Evolutionary conservation across 2,113 vertebrate genomes (phyloP), one percentile per base, ranked within the genome.

Genomic region (Aleadryas rufinucha): DNA sequence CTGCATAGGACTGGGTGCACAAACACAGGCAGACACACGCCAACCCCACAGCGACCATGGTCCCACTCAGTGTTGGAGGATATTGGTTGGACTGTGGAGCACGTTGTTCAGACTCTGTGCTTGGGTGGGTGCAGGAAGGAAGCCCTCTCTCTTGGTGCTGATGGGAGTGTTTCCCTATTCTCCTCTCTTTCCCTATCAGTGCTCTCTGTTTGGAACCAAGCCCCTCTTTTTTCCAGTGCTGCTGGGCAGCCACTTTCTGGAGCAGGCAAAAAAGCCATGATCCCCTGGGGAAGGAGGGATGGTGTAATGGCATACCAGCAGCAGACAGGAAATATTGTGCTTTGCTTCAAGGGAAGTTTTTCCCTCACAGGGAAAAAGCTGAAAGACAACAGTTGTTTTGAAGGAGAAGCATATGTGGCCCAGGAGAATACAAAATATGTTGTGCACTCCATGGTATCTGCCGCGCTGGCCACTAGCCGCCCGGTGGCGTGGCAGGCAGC

Each of bases 1-100:
- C 79, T 42, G 33, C 17, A 1, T 2, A 60, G 69, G 45, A 68
- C 52, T 0, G 0, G 7, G 18, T 27, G 53, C 26, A 57, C 12
- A 11, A 8, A 15, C 15, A 16, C 28, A 52, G 41, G 20, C 54
- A 78, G 82, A 52, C 24, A 22, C 23, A 3, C 3, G 11, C 14
- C 24, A 82, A n/a, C 26, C 28, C 37, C 0, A 0, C 28, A 39
- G 52, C 45, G 4, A 52, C 47, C 26, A 8, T 0, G 15, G 44
- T 49, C 39, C 42, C 33, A 14, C 26, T 54, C 16, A 9, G 21
- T 12, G 19, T 1, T 24, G 39, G n/a, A 11, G 22, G 31, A 14
- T 33, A 14, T 15, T 65, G 81, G 28, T 2, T 49, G 63, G 47
- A 37, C 64, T 30, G 24, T 1, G 16, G 30, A 60, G 28, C n/a